Conservation (phyloP, 2,797 vertebrate species). For the Pteropus rufus region DNA sequence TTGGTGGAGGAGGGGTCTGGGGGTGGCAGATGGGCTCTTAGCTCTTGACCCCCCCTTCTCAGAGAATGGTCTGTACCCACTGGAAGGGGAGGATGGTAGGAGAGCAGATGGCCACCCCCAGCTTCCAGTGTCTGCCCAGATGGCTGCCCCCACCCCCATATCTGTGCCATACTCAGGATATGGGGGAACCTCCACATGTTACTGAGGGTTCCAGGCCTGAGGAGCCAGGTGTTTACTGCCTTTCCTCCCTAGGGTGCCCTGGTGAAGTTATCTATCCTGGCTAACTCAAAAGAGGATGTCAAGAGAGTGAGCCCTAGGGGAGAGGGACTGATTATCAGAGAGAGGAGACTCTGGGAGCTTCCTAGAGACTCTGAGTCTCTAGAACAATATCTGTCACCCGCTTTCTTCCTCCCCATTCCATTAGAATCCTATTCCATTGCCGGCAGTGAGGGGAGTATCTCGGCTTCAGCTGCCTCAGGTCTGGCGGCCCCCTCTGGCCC, state of each 20-base stretch:
- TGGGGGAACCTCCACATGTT: slow-evolving; percentile 26
- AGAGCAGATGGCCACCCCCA: slow-evolving; percentile 71
- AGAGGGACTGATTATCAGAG: background rate
- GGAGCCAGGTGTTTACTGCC: background rate
- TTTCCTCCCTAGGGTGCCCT: background rate
- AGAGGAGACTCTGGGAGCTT: background rate
- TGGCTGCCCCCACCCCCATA: slow-evolving; percentile 62
- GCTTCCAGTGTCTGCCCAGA: slow-evolving; percentile 63
- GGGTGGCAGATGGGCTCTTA: slow-evolving; percentile 43
- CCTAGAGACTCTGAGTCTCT: background rate
- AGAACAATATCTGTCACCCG: background rate
- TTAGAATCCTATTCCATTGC: slow-evolving; percentile 93
- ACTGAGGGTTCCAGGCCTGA: background rate
- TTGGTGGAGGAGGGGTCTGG: slow-evolving; percentile 37
- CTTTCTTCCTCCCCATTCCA: background rate
- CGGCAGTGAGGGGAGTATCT: slow-evolving; percentile 93
- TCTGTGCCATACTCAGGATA: slow-evolving; percentile 41
- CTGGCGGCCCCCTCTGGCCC: slow-evolving; percentile 80
- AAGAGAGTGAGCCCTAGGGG: background rate
- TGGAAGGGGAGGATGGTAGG: slow-evolving; percentile 25
- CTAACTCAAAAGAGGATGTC: background rate
- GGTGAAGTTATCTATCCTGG: slow-evolving; percentile 22
- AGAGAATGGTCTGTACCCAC: slow-evolving; percentile 71
- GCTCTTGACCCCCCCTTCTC: background rate
- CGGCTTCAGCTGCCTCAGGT: slow-evolving; percentile 90